Evolutionary conservation across 23 tunicate genomes (phyloP).

Genomic region (Trididemnum miniatum): DNA sequence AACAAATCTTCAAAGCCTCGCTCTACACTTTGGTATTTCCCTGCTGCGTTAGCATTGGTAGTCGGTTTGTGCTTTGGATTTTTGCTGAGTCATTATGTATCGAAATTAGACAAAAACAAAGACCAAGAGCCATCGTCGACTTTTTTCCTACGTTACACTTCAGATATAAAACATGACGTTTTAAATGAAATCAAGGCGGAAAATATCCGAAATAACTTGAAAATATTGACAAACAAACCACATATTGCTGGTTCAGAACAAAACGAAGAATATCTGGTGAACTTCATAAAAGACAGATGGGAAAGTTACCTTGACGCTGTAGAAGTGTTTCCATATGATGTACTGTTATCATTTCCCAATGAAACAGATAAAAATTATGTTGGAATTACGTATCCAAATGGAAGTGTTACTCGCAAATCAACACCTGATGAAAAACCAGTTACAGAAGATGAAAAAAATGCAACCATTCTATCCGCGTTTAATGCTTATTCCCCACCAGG

Average conservation of each 20-base stretch:
- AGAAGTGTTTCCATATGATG: slow-evolving; percentile 66
- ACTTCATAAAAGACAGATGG: slow-evolving; percentile 49
- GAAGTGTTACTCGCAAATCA: slow-evolving; percentile 42
- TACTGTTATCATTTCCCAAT: slow-evolving; percentile 77
- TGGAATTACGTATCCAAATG: slow-evolving; percentile 46
- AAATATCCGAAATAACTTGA: slow-evolving; percentile 52
- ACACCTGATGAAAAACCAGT: slow-evolving; percentile 49
- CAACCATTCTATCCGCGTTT: slow-evolving; percentile 44
- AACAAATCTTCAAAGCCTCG: too few relatives aligned
- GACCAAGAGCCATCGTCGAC: too few relatives aligned
- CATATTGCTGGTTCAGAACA: slow-evolving; percentile 77
- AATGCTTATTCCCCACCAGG: slow-evolving; percentile 74
- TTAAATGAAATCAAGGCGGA: slow-evolving; percentile 44
- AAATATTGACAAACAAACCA: slow-evolving; percentile 42
- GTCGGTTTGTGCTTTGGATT: too few relatives aligned
- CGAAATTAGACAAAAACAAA: too few relatives aligned
- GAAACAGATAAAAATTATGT: slow-evolving; percentile 62
- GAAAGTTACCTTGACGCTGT: slow-evolving; percentile 61
- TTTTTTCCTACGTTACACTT: too few relatives aligned
- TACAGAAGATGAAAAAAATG: slow-evolving; percentile 44
- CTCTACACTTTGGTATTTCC: too few relatives aligned
- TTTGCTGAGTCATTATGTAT: too few relatives aligned
- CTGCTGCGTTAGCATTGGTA: too few relatives aligned
- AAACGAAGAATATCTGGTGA: slow-evolving; percentile 58
- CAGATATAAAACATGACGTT: background rate